phyloP scores from a whole-genome alignment of 2,113 vertebrate genomes.

The Myodes glareolus region DNA sequence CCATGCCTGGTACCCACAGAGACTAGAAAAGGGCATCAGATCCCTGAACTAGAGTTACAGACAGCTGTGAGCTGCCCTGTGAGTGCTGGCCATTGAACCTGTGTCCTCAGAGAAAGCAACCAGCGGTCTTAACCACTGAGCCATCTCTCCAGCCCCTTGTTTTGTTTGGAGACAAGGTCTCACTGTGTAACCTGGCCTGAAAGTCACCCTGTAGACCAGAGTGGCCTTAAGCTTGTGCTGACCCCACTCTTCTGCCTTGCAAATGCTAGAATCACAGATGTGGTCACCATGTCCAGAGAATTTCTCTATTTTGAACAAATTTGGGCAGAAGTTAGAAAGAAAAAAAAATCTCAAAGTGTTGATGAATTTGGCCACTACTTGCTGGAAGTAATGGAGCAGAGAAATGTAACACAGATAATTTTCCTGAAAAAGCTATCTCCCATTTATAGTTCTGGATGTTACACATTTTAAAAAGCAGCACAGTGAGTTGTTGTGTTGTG shows the following conservation, averaged over 20 bases:
- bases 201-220: neutral
- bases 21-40: neutral
- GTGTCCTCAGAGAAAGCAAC: neutral
- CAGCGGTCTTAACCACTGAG: neutral
- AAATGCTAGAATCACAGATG: neutral
- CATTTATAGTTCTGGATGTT: neutral
- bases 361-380: neutral
- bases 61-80: neutral
- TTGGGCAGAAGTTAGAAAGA: neutral
- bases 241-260: neutral
- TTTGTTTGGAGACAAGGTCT: neutral
- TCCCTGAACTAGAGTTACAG: neutral
- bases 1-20: neutral
- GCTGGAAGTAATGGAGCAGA: neutral
- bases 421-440: neutral
- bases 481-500: neutral
- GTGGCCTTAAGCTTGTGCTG: neutral
- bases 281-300: neutral
- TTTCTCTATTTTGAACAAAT: conserved; percentile 49
- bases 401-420: neutral
- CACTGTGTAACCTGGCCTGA: neutral
- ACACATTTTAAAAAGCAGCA: conserved; percentile 11
- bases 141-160: neutral
- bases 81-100: neutral
- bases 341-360: neutral